Percentiles rank a stretch among this genome's conserved stretches.
Evolutionary conservation across 2,888 invertebrate genomes (phyloP).

Genomic region (Operophtera brumata): DNA sequence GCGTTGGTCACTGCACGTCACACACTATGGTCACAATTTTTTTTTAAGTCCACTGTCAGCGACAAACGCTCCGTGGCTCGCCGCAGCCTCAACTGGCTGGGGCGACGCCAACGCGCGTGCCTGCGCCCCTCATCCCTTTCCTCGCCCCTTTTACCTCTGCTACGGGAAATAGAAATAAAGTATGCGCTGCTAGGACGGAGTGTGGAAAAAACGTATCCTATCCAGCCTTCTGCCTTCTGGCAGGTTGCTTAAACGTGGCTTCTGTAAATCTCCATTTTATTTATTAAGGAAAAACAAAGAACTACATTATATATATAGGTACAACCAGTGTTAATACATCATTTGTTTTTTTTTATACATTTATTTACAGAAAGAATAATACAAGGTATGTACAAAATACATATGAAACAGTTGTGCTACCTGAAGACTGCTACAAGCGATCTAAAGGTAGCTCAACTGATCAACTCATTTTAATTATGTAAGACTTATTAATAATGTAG

Average conservation of each 20-base stretch:
- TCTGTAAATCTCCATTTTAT: background rate
- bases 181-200: constrained; percentile 68
- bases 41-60: constrained; percentile 34
- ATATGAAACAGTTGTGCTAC: too few species aligned
- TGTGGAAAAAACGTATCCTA: constrained; percentile 66
- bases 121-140: constrained; percentile 55
- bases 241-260: constrained; percentile 14
- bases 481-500: too few species aligned
- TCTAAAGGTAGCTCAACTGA: too few species aligned
- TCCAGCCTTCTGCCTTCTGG: constrained; percentile 58
- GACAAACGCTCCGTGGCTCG: constrained; percentile 57
- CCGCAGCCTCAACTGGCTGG: constrained; percentile 77
- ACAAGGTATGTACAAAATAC: too few species aligned
- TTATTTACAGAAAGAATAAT: too few species aligned
- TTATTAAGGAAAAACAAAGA: too few species aligned
- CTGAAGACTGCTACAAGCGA: too few species aligned
- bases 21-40: constrained; percentile 63
- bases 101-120: constrained; percentile 76
- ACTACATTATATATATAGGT: too few species aligned
- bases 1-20: constrained; percentile 65
- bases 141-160: constrained; percentile 66
- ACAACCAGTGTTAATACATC: too few species aligned
- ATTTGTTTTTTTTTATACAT: too few species aligned
- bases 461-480: too few species aligned
- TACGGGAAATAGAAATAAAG: constrained; percentile 79